Conservation (phyloP, 2,113 vertebrate genomes). For the Mormyrus iriodes region DNA sequence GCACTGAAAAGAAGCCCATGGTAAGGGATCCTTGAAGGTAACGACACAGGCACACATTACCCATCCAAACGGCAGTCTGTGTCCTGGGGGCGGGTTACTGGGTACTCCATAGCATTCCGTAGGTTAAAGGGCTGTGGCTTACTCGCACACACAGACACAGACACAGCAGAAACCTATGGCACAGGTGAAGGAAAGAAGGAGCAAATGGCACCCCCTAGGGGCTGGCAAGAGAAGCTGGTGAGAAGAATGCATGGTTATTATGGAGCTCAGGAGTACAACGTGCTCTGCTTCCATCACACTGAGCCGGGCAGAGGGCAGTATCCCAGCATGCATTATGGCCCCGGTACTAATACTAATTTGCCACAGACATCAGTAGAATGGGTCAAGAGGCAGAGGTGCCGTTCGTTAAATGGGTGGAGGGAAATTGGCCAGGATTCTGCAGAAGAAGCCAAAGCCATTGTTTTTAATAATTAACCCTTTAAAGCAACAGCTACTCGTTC, state of each 20-base stretch:
- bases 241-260: not conserved
- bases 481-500: not conserved
- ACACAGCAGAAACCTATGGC: not conserved
- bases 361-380: not conserved
- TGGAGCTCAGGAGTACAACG: not conserved
- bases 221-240: not conserved
- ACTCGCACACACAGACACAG: not conserved
- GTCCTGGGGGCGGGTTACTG: not conserved
- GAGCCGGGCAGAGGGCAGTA: not conserved
- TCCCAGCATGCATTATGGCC: not conserved
- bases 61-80: not conserved
- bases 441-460: too few species aligned
- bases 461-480: not conserved
- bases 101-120: not conserved
- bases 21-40: not conserved
- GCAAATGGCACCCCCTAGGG: not conserved
- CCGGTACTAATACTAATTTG: not conserved
- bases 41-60: not conserved
- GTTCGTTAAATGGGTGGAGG: not conserved
- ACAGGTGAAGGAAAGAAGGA: not conserved
- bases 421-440: not conserved
- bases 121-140: not conserved
- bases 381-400: not conserved
- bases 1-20: not conserved
- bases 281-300: slow-evolving; percentile 7